phyloP scores from a whole-genome alignment of 2,888 invertebrate genomes.

The Eumacrocentrus americanus region DNA sequence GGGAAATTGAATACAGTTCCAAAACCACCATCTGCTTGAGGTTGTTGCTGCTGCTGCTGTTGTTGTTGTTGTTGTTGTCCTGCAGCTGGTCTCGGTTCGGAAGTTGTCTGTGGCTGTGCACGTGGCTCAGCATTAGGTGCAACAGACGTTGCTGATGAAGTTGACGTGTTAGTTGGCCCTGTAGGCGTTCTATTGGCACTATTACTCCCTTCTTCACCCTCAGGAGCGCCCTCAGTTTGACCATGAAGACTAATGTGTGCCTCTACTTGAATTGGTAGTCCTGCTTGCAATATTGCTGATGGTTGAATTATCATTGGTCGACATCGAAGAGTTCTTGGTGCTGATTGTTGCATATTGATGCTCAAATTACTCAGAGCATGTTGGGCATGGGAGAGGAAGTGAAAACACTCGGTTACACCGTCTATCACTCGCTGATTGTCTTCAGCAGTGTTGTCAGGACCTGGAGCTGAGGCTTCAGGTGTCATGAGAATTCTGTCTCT shows the following conservation, averaged over 20 bases:
- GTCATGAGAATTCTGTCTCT: constrained; percentile 69
- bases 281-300: constrained; percentile 70
- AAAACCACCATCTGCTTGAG: constrained; percentile 28
- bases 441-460: constrained; percentile 46
- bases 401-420: constrained; percentile 79
- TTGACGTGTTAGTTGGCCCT: constrained; percentile 36
- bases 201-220: constrained; percentile 39
- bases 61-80: constrained; percentile 31
- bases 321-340: constrained; percentile 74
- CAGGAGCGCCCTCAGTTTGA: constrained; percentile 45
- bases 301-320: constrained; percentile 77
- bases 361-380: constrained; percentile 89
- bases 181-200: constrained; percentile 29
- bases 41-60: constrained; percentile 24
- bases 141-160: constrained; percentile 30
- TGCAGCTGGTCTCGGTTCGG: constrained; percentile 35
- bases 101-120: no score
- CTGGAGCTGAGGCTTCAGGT: constrained; percentile 65
- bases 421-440: constrained; percentile 73
- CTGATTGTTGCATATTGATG: constrained; percentile 71
- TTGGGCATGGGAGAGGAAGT: constrained; percentile 85
- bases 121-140: not conserved
- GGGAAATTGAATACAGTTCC: constrained; percentile 55
- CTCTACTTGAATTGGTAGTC: constrained; percentile 71
- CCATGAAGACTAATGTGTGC: constrained; percentile 57